phyloP scores from a whole-genome alignment of 1,140 invertebrate genomes.

The Zophobas morio region DNA sequence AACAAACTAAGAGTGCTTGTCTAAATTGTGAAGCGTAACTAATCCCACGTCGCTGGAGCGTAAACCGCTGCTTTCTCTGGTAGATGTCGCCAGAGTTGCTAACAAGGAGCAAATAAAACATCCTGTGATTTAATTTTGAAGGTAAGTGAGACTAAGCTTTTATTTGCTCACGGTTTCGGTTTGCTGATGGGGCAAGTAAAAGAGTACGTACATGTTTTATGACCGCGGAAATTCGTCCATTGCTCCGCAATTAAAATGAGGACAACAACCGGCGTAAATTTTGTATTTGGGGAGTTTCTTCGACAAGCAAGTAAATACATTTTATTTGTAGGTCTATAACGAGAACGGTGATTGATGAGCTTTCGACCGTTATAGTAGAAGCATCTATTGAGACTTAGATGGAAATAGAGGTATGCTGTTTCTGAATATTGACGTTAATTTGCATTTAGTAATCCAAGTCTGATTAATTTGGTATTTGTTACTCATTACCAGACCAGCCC shows the following conservation, averaged over 20 bases:
- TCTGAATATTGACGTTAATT: conserved; percentile 47
- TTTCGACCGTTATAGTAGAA: conserved; percentile 13
- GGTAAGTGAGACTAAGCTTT: conserved; percentile 27
- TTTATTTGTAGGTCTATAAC: conserved; percentile 16
- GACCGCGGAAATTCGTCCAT: neutral
- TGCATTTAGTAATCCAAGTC: conserved; percentile 45
- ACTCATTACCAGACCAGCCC: conserved; percentile 36
- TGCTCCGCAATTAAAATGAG: conserved; percentile 18
- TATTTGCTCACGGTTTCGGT: conserved; percentile 20
- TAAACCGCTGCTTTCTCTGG: neutral
- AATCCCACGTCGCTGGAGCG: neutral
- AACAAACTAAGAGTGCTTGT: neutral
- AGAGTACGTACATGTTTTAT: neutral
- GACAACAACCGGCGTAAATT: conserved; percentile 1
- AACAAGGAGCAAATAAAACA: conserved; percentile 38
- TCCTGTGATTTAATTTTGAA: conserved; percentile 24
- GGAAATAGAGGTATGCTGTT: conserved; percentile 40
- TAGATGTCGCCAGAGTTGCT: conserved; percentile 6
- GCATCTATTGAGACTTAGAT: conserved; percentile 24
- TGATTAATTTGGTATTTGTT: conserved; percentile 48
- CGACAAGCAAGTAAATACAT: conserved; percentile 12
- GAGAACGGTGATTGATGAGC: conserved; percentile 31
- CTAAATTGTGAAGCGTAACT: neutral
- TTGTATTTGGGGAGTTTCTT: conserved; percentile 8
- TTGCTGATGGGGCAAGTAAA: conserved; percentile 22